Evolutionary conservation across 2,888 invertebrate species (phyloP).

Genomic region (Acheta domesticus): DNA sequence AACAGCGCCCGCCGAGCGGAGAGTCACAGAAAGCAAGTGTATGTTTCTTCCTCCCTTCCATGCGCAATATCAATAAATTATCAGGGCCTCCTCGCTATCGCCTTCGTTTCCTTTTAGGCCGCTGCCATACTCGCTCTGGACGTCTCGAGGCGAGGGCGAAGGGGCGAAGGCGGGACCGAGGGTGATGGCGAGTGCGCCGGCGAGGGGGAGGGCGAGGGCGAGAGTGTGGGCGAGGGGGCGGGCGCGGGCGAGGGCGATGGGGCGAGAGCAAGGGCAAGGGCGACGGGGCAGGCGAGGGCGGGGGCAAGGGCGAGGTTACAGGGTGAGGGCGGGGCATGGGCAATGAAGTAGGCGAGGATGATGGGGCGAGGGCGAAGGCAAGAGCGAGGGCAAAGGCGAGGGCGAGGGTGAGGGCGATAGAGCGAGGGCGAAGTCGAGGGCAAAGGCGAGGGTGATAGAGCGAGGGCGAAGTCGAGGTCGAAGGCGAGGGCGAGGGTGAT

Average conservation of each 20-base stretch:
- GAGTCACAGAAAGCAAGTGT: constrained; percentile 9
- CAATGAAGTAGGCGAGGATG: no score
- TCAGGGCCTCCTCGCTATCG: not conserved
- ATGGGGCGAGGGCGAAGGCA: no score
- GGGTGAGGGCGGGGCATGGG: not conserved
- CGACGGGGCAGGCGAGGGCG: no score
- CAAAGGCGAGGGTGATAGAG: no score
- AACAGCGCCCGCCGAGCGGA: constrained; percentile 6
- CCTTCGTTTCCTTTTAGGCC: not conserved
- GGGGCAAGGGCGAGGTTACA: no score
- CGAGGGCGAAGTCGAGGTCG: not conserved
- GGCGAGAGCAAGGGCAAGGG: not conserved
- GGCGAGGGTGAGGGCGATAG: not conserved
- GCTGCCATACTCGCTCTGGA: not conserved
- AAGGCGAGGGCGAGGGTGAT: no score
- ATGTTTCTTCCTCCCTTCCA: not conserved
- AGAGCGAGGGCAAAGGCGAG: no score
- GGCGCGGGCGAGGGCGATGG: not conserved
- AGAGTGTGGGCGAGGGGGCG: not conserved
- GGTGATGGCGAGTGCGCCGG: not conserved
- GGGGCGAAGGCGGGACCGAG: not conserved
- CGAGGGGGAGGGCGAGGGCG: not conserved
- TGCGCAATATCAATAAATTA: not conserved
- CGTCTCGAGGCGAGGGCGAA: not conserved
- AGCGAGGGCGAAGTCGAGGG: no score